phyloP scores from a whole-genome alignment of 1,140 invertebrate genomes.

The Halictus rubicundus region DNA sequence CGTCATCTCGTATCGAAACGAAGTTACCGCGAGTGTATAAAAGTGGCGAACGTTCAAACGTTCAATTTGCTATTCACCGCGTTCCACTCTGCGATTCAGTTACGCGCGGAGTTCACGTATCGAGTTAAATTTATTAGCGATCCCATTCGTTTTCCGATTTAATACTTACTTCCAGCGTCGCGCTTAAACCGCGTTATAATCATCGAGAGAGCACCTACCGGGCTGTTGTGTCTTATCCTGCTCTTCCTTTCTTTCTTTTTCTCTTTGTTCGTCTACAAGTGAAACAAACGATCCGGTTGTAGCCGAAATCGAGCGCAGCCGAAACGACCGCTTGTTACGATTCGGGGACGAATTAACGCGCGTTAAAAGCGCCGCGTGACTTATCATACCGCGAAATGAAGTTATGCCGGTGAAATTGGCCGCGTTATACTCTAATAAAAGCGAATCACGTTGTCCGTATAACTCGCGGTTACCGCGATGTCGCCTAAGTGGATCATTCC shows the following conservation, averaged over 20 bases:
- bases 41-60: neutral
- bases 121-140: slow-evolving; percentile 3
- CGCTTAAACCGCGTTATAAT: neutral
- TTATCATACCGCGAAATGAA: slow-evolving; percentile 20
- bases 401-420: slow-evolving; percentile 16
- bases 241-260: neutral
- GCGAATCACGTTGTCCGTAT: slow-evolving; percentile 19
- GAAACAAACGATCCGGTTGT: neutral
- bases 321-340: neutral
- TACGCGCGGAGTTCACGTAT: neutral
- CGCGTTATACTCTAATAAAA: slow-evolving; percentile 3
- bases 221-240: no score
- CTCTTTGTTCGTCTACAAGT: neutral
- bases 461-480: slow-evolving; percentile 25
- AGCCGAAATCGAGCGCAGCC: neutral
- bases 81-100: neutral
- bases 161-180: neutral
- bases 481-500: slow-evolving; percentile 32
- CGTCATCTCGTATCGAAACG: neutral
- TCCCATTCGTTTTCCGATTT: neutral
- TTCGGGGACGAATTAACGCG: slow-evolving; percentile 7
- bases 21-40: neutral
- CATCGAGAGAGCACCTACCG: neutral
- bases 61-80: slow-evolving; percentile 2
- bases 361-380: slow-evolving; percentile 19